phyloP scores from a whole-genome alignment of 2,113 vertebrate genomes.

The Ciconia maguari region DNA sequence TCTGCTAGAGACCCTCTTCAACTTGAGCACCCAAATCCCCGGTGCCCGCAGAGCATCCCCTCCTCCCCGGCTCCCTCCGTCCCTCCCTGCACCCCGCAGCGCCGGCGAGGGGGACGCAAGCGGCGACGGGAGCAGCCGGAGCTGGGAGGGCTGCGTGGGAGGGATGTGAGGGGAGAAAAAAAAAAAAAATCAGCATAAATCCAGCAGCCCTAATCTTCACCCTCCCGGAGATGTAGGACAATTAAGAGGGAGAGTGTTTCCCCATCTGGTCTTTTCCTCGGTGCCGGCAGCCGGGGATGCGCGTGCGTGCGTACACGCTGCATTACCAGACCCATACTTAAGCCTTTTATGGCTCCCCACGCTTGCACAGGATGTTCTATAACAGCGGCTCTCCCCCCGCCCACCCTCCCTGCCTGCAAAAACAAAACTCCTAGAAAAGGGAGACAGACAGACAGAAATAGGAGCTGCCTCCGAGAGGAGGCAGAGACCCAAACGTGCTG shows the following conservation, averaged over 20 bases:
- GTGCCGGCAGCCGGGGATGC: neutral
- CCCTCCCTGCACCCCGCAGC: neutral
- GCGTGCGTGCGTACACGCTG: neutral
- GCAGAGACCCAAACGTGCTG: neutral
- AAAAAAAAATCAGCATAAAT: neutral
- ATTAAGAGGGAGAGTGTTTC: neutral
- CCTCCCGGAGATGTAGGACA: neutral
- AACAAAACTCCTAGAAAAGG: neutral
- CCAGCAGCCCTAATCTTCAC: neutral
- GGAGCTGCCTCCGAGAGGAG: neutral
- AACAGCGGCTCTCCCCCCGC: neutral
- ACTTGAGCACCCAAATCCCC: neutral
- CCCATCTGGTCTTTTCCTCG: constrained; percentile 29
- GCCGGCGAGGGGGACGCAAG: neutral
- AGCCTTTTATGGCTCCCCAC: constrained; percentile 62
- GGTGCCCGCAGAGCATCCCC: neutral
- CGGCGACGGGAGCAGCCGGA: neutral
- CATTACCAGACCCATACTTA: neutral
- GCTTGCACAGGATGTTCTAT: constrained; percentile 28
- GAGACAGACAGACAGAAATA: neutral
- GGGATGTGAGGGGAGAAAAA: neutral
- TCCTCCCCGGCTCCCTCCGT: neutral
- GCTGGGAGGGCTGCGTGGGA: neutral
- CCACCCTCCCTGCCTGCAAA: neutral
- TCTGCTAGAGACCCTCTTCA: neutral